A percentile compares a stretch with the other conserved stretches of the same genome.
phyloP scores from a whole-genome alignment of 2,888 invertebrate genomes.

The Siphonodentalium dalli region DNA sequence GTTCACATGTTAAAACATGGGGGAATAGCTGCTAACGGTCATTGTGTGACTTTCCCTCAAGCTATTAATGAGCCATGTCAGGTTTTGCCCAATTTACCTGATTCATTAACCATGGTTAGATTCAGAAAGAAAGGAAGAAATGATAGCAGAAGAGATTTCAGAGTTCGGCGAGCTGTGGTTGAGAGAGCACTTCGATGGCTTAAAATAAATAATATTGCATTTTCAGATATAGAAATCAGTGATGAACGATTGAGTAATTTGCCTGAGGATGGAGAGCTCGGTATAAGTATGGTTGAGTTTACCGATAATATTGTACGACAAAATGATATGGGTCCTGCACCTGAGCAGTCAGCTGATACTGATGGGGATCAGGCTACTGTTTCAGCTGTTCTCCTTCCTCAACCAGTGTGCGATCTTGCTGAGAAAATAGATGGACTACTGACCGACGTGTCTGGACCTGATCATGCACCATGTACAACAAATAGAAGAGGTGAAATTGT shows the following conservation, averaged over 20 bases:
- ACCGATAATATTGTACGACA: background rate
- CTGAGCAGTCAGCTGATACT: conserved; percentile 14
- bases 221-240: conserved; percentile 22
- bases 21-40: conserved; percentile 18
- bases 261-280: conserved; percentile 18
- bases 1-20: conserved; percentile 28
- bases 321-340: conserved; percentile 24
- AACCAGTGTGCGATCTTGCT: conserved; percentile 18
- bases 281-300: conserved; percentile 5
- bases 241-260: conserved; percentile 13
- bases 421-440: conserved; percentile 16
- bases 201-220: conserved; percentile 22
- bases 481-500: conserved; percentile 8
- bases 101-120: conserved; percentile 19
- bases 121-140: conserved; percentile 25
- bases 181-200: conserved; percentile 23
- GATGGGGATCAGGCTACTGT: conserved; percentile 12
- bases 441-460: background rate
- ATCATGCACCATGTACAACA: conserved; percentile 1
- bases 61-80: conserved; percentile 9
- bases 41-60: conserved; percentile 23
- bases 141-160: conserved; percentile 19
- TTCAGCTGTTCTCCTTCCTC: conserved; percentile 22
- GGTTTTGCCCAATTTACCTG: conserved; percentile 21
- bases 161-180: conserved; percentile 17